Base-by-base conservation (phyloP, 1,140 invertebrate species). In the Drosophila tsacasi region DNA sequence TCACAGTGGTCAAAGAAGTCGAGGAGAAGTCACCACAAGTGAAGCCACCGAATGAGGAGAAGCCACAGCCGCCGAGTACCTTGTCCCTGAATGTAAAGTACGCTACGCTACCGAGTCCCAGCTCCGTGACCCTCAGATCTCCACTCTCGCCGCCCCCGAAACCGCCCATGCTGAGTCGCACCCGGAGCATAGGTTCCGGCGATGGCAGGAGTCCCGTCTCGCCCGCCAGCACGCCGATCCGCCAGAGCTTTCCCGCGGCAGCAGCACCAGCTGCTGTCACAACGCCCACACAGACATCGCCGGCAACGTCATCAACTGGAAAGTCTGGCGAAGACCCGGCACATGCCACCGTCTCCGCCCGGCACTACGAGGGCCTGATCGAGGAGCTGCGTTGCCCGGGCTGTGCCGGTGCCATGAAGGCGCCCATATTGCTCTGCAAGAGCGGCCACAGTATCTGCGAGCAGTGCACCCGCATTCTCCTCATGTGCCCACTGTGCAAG, bases 401-500 rank as follows among this genome's bases (percentile, higher is more conserved):
- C n/a, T 93, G 92, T 52, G 91, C 91, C 13, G 63, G 78, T 12
- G 81, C 91, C 37, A 92, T 93, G 87, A 92, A 92, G 58, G 73
- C 92, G 30, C 92, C 92, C 1, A 81, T 93, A 2, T 39, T 87
- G 23, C 76, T 92, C 37, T 93, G 92, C 63, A 86, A 81, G 63
- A 91, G 82, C 13, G 92, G 92, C 8, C 92, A 93, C 71, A 92
- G 92, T 46, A 65, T 93, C 37, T 93, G 92, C 50, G 84, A 90
- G 59, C 83, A 92, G 54, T 93, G 92, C 68, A 91, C 86, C 27
- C 72, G 91, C 30, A 81, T 92, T 23, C 67, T 92, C 25, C 65
- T 91, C 52, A 83, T 92, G 77, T 93, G 92, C 50, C 92, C 92
- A 52, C 79, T 93, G 19, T 93, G 92, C 76, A 90, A 92, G 83